Evolutionary conservation across 2,888 invertebrate genomes (phyloP).

Genomic region (Trichopoda pennipes): DNA sequence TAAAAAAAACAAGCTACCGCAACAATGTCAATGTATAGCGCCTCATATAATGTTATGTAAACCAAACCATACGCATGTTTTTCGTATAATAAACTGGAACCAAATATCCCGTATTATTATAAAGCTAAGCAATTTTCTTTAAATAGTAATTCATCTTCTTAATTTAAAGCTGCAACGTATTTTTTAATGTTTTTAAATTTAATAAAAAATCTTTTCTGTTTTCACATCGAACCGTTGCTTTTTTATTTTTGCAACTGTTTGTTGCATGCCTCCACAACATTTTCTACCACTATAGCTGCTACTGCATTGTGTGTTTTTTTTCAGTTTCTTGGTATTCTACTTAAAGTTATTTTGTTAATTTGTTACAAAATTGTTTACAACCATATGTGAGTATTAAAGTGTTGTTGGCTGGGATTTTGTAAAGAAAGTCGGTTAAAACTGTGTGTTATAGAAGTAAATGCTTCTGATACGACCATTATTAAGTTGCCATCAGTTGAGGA

Average conservation of each 20-base stretch:
- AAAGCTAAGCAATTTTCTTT: conserved; percentile 25
- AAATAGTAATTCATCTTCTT: background rate
- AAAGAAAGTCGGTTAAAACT: conserved; percentile 50
- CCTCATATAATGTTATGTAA: too few relatives aligned
- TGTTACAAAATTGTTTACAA: conserved; percentile 54
- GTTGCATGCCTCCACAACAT: conserved; percentile 41
- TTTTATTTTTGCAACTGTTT: conserved; percentile 51
- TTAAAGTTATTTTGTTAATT: conserved; percentile 60
- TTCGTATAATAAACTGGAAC: background rate
- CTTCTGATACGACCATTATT: conserved; percentile 29
- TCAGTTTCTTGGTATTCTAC: background rate
- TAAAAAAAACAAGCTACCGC: too few relatives aligned
- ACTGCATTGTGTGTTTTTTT: background rate
- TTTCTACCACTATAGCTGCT: conserved; percentile 13
- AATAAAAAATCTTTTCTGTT: background rate
- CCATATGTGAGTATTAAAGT: background rate
- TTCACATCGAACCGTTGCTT: conserved; percentile 32
- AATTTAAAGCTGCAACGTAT: background rate
- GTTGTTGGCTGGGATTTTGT: conserved; percentile 44
- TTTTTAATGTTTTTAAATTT: background rate
- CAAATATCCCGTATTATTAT: conserved; percentile 10
- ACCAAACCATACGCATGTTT: conserved; percentile 17
- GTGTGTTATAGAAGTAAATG: conserved; percentile 41
- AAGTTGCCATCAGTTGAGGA: conserved; percentile 21
- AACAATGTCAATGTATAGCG: too few relatives aligned